Evolutionary conservation across 2,797 vertebrate species (phyloP), one percentile per base, ranked within the genome.

Genomic region (Syngnathus acus): DNA sequence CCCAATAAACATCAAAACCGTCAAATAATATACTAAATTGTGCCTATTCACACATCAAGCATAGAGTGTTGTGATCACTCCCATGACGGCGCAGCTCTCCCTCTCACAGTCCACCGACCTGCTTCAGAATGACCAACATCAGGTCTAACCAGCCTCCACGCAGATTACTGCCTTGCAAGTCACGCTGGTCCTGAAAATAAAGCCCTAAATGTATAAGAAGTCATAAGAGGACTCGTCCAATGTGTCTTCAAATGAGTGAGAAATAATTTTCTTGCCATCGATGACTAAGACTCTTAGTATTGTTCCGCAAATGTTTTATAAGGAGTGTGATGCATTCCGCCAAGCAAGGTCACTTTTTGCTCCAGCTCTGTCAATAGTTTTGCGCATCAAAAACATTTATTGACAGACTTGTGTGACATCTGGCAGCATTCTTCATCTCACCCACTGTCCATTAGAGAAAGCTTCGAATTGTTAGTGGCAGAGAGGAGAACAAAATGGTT

Each of bases 361-460:
- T 21, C 38, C 38, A 60, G 19, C 39, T 42, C 39, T 23, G 59
- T 16, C 5, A 32, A 32, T 32, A 32, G 32, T 61, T 70, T 63
- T 60, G 8, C 70, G 21, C 60, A 45, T 76, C 78, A 55, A 3
- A 76, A 43, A 75, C 65, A 58, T 74, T 48, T 71, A 51, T 68
- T 39, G 32, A 57, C 32, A 17, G 26, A 9, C 23, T 37, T 2
- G 23, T 37, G 26, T 9, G 4, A 2, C 23, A 11, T 55, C 54
- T 57, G 68, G 65, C 72, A 62, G 38, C n/a, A 64, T 71, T 66
- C 39, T 68, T 77, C 51, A 69, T 40, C 17, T 60, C 9, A 38
- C 64, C 50, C 71, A 69, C 69, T 6, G 9, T 62, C 76, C 66
- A 77, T 40, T 62, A 68, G 73, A 66, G 72, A 75, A 77, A 70